A percentile compares a stretch with the other conserved stretches of the same genome.
phyloP scores from a whole-genome alignment of 30 jellyfish, hydroid and myxozoan genomes.

The Euphysa ruthae region DNA sequence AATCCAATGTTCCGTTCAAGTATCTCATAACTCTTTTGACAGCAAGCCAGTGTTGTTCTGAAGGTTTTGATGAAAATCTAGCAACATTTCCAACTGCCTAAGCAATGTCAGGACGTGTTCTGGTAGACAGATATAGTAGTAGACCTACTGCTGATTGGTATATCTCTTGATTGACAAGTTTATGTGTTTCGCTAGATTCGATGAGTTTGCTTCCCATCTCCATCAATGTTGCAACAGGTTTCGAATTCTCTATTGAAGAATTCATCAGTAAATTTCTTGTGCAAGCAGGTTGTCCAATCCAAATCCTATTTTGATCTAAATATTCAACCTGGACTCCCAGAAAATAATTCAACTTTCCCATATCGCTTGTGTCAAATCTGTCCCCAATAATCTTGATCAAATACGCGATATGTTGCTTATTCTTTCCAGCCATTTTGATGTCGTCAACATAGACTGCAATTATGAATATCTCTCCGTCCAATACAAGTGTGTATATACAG shows the following conservation, averaged over 20 bases:
- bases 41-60: conserved; percentile 38
- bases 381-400: not conserved
- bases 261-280: conserved; percentile 20
- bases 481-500: conserved; percentile 2
- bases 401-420: not conserved
- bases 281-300: conserved; percentile 28
- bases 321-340: conserved; percentile 31
- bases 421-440: conserved; percentile 31
- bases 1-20: no score
- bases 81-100: conserved; percentile 26
- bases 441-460: conserved; percentile 48
- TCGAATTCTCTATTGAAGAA: no score
- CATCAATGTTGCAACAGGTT: no score
- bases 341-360: conserved; percentile 35
- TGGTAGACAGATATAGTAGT: conserved; percentile 8
- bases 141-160: conserved; percentile 23
- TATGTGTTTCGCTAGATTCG: no score
- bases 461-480: conserved; percentile 6
- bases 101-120: conserved; percentile 64
- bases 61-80: no score
- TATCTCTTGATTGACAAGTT: no score
- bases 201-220: no score
- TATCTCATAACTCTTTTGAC: conserved; percentile 53
- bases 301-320: not conserved
- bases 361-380: conserved; percentile 25